Conservation (phyloP, 2,113 vertebrate species). For the Artemisiospiza belli region DNA sequence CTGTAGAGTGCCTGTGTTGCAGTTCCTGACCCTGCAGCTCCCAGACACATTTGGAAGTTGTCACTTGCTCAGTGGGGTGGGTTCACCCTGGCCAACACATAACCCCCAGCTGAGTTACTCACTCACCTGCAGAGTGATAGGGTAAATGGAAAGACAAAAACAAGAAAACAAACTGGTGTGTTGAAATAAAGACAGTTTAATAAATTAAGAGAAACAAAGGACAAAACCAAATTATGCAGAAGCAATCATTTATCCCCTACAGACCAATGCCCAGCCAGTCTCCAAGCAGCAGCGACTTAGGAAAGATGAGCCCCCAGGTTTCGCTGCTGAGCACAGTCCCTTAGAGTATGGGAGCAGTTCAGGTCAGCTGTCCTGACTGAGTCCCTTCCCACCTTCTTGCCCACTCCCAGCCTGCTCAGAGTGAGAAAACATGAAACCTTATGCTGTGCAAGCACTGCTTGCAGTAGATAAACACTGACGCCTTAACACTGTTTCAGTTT, state of each 20-base stretch:
- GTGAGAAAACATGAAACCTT: not conserved
- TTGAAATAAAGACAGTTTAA: not conserved
- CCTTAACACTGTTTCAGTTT: not conserved
- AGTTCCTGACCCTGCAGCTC: not conserved
- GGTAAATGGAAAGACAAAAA: not conserved
- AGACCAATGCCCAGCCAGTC: not conserved
- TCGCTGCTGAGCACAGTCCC: not conserved
- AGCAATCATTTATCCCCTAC: not conserved
- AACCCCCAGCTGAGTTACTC: not conserved
- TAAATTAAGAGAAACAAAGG: not conserved
- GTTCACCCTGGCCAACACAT: not conserved
- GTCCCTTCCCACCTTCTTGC: not conserved
- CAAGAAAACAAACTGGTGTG: not conserved
- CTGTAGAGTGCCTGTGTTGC: not conserved
- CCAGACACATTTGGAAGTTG: not conserved
- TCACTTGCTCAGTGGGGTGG: not conserved
- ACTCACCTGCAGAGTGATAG: not conserved
- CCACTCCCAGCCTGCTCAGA: not conserved
- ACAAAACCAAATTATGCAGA: accelerated
- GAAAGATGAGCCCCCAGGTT: not conserved
- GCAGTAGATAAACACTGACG: not conserved
- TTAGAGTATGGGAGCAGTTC: not conserved
- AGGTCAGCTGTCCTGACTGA: not conserved
- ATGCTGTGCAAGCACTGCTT: not conserved
- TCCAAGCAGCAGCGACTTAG: not conserved